Evolutionary conservation across 2,888 invertebrate species (phyloP), one percentile per base, ranked within the genome.

Genomic region (Thereva unica): DNA sequence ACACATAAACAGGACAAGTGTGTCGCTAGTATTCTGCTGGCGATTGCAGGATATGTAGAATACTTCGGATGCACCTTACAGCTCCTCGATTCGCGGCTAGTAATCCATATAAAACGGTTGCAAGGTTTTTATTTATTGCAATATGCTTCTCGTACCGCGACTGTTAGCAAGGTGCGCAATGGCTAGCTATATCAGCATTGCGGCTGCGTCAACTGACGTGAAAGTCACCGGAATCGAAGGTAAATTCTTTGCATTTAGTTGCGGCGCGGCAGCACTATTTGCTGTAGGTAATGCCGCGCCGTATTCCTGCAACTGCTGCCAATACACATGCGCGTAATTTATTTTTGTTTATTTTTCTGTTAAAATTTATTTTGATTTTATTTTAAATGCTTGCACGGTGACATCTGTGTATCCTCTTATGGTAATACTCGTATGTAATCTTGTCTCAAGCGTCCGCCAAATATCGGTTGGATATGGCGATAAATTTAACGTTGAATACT

Each of bases 1-100:
- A 42, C 52, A 67, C 64, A 67, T 67, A 67, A 67, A 67, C 64
- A 64, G 67, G 67, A 67, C 67, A 67, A 67, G 67, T 56, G 67
- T 67, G 64, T 67, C 67, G 67, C 64, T 67, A 67, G 64, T 64
- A 23, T 23, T 23, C 2, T 23, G 64, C 57, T 67, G 64, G 64
- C 67, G 67, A 64, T 64, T 67, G 45, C 64, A 45, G 67, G 49
- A 64, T 67, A 67, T 56, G 64, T 44, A 52, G 56, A 67, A 67
- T 64, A 64, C 45, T 12, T 56, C 42, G 37, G 44, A 63, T 56
- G 64, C 64, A 64, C 61, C 59, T 64, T 52, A 40, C 53, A 53
- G 55, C 64, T 4, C 40, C 44, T 35, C 37, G 42, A 49, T n/a
- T 40, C 23, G 0, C 42, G 55, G 55, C 10, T 41, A n/a, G 54